A percentile compares a stretch with the other conserved stretches of the same genome.
These are phyloP conservation scores for Cacoxenus indagator DNA, from an alignment of 2,888 invertebrate genomes.

Conservation along the genomic window DNA sequence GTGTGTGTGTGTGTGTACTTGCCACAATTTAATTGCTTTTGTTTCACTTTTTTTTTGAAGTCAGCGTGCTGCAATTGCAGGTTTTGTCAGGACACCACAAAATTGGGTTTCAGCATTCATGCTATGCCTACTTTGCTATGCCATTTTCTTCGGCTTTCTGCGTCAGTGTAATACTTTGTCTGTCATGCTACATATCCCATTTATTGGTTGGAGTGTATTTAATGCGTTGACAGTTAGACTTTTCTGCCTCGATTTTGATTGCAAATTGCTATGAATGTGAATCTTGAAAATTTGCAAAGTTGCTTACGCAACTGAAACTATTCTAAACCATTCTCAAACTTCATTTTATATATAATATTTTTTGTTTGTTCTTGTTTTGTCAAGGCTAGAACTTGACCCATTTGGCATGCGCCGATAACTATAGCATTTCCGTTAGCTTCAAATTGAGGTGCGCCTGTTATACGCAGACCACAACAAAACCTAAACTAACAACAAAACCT, in stretches of 20 bases:
- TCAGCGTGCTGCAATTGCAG: neutral
- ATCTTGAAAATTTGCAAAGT: neutral
- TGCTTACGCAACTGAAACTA: neutral
- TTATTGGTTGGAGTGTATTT: neutral
- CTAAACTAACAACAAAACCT: neutral
- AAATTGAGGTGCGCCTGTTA: neutral
- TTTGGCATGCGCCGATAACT: constrained; percentile 41
- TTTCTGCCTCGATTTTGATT: neutral
- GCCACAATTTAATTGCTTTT: constrained; percentile 22
- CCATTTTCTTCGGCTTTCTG: neutral
- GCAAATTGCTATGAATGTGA: neutral
- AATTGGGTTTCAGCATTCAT: neutral
- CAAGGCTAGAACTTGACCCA: constrained; percentile 55
- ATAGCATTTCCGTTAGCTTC: neutral
- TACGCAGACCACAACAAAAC: neutral
- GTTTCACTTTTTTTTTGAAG: constrained; percentile 6
- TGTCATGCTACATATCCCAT: neutral
- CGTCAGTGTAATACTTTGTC: neutral
- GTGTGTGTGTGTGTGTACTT: neutral
- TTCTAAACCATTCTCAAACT: constrained; percentile 9
- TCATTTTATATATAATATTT: neutral
- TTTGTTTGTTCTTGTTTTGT: too few relatives aligned
- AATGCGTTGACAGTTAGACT: neutral
- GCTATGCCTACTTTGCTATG: neutral
- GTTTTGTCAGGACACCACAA: neutral